phyloP scores from a whole-genome alignment of 2,797 vertebrate species.

The Astyanax mexicanus region DNA sequence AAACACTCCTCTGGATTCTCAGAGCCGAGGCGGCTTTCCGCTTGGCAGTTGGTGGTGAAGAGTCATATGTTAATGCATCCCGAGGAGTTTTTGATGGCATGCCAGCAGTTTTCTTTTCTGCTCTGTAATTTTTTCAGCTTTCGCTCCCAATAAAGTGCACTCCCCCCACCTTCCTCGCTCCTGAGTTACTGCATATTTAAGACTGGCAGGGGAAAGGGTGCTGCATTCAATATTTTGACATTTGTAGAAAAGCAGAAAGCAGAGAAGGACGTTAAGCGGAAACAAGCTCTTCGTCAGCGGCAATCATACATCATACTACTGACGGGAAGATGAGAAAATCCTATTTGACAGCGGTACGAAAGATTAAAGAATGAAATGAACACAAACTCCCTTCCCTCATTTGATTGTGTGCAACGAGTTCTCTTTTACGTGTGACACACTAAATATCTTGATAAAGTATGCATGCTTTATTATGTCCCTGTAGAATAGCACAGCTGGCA shows the following conservation, averaged over 20 bases:
- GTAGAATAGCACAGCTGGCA: not conserved
- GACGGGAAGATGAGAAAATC: not conserved
- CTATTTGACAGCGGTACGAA: no score
- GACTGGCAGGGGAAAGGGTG: slow-evolving; percentile 19
- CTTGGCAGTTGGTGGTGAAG: slow-evolving; percentile 41
- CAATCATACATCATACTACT: not conserved
- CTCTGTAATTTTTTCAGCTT: slow-evolving; percentile 46
- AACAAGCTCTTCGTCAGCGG: not conserved
- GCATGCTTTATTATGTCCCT: not conserved
- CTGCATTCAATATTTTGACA: slow-evolving; percentile 43
- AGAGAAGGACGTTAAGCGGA: slow-evolving; percentile 27
- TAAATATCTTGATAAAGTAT: not conserved
- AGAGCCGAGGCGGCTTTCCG: slow-evolving; percentile 27
- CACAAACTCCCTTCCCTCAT: not conserved
- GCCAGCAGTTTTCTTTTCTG: slow-evolving; percentile 53
- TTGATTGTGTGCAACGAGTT: not conserved
- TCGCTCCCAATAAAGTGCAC: slow-evolving; percentile 37
- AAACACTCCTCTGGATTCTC: slow-evolving; percentile 31
- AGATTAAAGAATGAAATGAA: not conserved
- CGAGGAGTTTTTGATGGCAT: slow-evolving; percentile 52
- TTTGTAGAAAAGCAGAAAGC: slow-evolving; percentile 33
- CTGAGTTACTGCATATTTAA: slow-evolving; percentile 33
- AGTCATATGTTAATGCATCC: slow-evolving; percentile 58
- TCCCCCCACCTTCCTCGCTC: slow-evolving; percentile 7
- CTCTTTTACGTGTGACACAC: not conserved